Conservation (phyloP, 2,113 vertebrate genomes). For the Motacilla alba region DNA sequence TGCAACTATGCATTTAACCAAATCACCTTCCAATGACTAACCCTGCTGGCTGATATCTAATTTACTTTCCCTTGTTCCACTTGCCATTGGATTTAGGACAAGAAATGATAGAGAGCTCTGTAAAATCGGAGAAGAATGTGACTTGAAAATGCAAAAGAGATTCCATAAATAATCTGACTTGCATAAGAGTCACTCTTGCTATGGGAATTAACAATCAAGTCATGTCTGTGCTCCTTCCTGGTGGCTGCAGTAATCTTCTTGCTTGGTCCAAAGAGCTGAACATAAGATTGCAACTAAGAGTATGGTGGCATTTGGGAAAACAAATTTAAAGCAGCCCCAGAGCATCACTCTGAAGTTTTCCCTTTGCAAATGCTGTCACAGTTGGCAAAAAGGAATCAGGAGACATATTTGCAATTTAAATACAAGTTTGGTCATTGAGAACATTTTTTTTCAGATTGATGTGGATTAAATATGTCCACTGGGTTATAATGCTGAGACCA, state of each 20-base stretch:
- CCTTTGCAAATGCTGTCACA: conserved; percentile 52
- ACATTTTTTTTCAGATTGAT: conserved; percentile 23
- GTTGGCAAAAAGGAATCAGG: conserved; percentile 47
- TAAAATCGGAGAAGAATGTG: neutral
- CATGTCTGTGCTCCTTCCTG: conserved; percentile 8
- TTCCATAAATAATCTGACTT: conserved; percentile 6
- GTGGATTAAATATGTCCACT: conserved; percentile 40
- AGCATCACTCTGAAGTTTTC: conserved; percentile 39
- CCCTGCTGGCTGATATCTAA: neutral
- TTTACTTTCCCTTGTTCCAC: neutral
- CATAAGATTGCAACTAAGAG: conserved; percentile 15
- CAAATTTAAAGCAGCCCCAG: conserved; percentile 33
- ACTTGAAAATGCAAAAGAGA: neutral
- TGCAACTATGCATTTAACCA: neutral
- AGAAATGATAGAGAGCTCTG: fast-evolving
- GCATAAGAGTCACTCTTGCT: neutral
- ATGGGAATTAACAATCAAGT: neutral
- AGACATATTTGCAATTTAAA: conserved; percentile 66
- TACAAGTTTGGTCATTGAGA: conserved; percentile 2
- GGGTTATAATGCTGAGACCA: conserved; percentile 51
- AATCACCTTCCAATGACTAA: neutral
- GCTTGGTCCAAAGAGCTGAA: conserved; percentile 27
- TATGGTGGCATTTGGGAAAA: conserved; percentile 40
- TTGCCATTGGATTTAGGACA: neutral
- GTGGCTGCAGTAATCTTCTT: conserved; percentile 48